phyloP scores from a whole-genome alignment of 2,113 vertebrate genomes.

The Calidris pygmaea region DNA sequence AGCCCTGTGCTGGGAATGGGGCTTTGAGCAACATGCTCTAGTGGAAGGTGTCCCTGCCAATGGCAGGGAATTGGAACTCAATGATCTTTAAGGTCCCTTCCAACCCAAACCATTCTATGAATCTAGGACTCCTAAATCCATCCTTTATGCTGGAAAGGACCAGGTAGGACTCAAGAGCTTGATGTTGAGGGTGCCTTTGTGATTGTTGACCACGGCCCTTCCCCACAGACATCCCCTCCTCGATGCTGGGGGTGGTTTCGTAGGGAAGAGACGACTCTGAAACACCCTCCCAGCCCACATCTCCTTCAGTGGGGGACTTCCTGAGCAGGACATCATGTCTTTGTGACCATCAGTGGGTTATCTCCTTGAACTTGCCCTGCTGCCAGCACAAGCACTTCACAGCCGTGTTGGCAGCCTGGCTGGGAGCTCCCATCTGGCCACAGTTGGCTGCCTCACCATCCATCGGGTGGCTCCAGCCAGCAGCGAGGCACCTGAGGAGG shows the following conservation, averaged over 20 bases:
- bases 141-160: not conserved
- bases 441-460: not conserved
- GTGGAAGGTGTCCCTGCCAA: too few species aligned
- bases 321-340: not conserved
- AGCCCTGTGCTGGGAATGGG: not conserved
- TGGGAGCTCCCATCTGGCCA: not conserved
- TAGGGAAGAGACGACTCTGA: not conserved
- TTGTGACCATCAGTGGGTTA: not conserved
- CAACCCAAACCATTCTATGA: too few species aligned
- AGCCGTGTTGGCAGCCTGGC: not conserved
- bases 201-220: rapidly evolving
- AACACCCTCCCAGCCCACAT: rapidly evolving
- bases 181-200: not conserved
- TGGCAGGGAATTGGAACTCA: too few species aligned
- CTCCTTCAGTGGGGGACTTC: not conserved
- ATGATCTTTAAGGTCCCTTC: too few species aligned
- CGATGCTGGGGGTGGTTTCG: rapidly evolving
- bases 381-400: not conserved
- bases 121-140: not conserved
- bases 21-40: too few species aligned
- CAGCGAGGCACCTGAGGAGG: rapidly evolving
- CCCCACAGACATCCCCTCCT: rapidly evolving
- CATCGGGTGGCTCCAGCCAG: rapidly evolving
- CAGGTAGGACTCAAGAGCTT: rapidly evolving
- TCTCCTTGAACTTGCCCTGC: not conserved